Conservation (phyloP, 2,888 invertebrate genomes). For the Sturmia bella region DNA sequence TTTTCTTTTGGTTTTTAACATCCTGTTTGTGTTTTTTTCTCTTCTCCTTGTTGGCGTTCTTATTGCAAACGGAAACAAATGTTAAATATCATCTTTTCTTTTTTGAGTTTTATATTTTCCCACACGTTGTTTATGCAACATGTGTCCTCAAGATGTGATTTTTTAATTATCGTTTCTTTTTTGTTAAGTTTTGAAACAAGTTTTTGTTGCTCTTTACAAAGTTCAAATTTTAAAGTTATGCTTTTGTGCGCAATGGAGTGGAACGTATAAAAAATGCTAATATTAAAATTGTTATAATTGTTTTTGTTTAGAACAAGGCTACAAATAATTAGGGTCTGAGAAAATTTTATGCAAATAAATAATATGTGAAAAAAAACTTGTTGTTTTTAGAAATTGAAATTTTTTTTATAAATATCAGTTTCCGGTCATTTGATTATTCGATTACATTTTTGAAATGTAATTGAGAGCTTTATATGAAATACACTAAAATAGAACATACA, state of each 20-base stretch:
- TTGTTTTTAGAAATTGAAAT: neutral
- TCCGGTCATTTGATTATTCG: conserved; percentile 18
- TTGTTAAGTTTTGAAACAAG: conserved; percentile 41
- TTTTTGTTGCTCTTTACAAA: conserved; percentile 41
- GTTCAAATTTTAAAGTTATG: conserved; percentile 45
- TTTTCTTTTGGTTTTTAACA: conserved; percentile 40
- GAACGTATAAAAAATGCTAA: conserved; percentile 15
- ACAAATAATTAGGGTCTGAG: conserved; percentile 30
- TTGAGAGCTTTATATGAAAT: too few species aligned
- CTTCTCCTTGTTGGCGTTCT: conserved; percentile 6
- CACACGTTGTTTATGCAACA: conserved; percentile 68
- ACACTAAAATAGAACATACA: too few species aligned
- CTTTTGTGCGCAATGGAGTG: conserved; percentile 22
- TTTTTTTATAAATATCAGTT: conserved; percentile 11
- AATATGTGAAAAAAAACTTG: neutral
- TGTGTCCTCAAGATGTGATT: conserved; percentile 64
- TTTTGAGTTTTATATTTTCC: conserved; percentile 48
- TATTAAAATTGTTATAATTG: conserved; percentile 36
- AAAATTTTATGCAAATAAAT: conserved; percentile 42
- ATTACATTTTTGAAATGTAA: too few species aligned
- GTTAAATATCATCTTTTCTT: conserved; percentile 54
- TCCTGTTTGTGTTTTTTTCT: conserved; percentile 55
- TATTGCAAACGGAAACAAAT: conserved; percentile 66
- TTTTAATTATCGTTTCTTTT: conserved; percentile 13
- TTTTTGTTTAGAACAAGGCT: conserved; percentile 44